Base-by-base conservation (phyloP, 1,140 invertebrate genomes). In the Plodia interpunctella region DNA sequence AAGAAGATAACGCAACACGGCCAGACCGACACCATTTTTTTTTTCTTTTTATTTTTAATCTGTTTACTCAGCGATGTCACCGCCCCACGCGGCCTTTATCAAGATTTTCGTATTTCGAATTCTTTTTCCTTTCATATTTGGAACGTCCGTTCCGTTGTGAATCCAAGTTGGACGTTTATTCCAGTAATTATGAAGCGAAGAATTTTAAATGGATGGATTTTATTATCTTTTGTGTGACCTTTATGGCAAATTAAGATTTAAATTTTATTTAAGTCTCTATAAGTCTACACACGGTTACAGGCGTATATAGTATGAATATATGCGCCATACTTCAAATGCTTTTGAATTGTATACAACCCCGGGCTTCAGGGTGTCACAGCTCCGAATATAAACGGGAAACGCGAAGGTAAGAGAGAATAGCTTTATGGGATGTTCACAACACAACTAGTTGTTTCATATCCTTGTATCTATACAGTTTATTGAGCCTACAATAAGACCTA, bases 1-100 rank as follows among this genome's bases (percentile, higher is more conserved):
- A 56, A 32, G 50, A 60, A 79, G 80, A 83, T 83, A 83, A 80
- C 62, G 66, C 68, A 64, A 80, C 78, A 79, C 63, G 72, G 60
- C 59, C 59, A 20, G 21, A n/a, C 73, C 72, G 71, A 81, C 80
- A 81, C 80, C 76, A 66, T 69, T 71, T 66, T 62, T 69, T 69
- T 71, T 66, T 62, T 69, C 66, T 69, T 65, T 70, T 68, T 60
- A 66, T 74, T 72, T 70, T 67, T 75, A 53, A 53, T 53, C 18
- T 57, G 66, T 74, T 79, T 75, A 76, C 72, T 61, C 62, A 62
- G 56, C 65, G 64, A 65, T 71, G 73, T 76, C 73, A 66, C 68
- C 68, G 63, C 77, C 71, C 68, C 68, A 74, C 71, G 66, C 65
- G 63, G 66, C 60, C 63, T 65, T 75, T 79, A 81, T 81, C 79